phyloP scores from a whole-genome alignment of 92 coral and sea anemone genomes.

The Montipora capitata region DNA sequence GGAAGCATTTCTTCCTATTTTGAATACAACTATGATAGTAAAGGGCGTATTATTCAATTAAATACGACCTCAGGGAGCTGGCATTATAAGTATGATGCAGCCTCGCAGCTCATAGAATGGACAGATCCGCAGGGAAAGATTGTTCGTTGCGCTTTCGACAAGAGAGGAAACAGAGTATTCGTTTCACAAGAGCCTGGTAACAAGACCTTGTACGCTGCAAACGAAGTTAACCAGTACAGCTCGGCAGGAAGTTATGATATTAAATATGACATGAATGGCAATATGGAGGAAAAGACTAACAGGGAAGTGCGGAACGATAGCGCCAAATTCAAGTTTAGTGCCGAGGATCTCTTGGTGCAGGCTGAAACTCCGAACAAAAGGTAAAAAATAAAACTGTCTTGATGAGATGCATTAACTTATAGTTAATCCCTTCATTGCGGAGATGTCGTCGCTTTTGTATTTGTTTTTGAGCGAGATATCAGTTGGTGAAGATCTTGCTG shows the following conservation, averaged over 20 bases:
- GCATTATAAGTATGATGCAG: slow-evolving; percentile 77
- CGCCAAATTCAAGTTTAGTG: slow-evolving; percentile 75
- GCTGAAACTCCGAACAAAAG: slow-evolving; percentile 78
- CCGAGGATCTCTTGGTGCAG: slow-evolving; percentile 71
- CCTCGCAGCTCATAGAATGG: slow-evolving; percentile 79
- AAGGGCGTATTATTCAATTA: slow-evolving; percentile 73
- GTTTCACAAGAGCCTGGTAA: slow-evolving; percentile 40
- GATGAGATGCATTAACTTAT: no score
- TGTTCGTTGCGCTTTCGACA: slow-evolving; percentile 75
- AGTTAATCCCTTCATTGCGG: no score
- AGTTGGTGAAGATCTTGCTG: background rate
- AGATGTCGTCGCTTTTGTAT: no score
- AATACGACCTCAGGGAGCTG: slow-evolving; percentile 71
- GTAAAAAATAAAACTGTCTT: slow-evolving; percentile 11
- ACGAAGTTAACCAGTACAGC: slow-evolving; percentile 78
- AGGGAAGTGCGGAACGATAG: slow-evolving; percentile 63
- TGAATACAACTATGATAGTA: slow-evolving; percentile 74
- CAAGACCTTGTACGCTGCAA: slow-evolving; percentile 65
- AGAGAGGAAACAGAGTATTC: slow-evolving; percentile 73
- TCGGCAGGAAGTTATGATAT: slow-evolving; percentile 71
- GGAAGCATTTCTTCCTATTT: slow-evolving; percentile 70
- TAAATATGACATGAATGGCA: slow-evolving; percentile 81
- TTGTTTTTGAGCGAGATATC: background rate
- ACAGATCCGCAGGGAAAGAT: slow-evolving; percentile 51
- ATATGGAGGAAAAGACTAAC: slow-evolving; percentile 67